These are phyloP conservation scores for Acrocephalus kingi DNA, from an alignment of 2,113 vertebrate species.

Conservation along the genomic window DNA sequence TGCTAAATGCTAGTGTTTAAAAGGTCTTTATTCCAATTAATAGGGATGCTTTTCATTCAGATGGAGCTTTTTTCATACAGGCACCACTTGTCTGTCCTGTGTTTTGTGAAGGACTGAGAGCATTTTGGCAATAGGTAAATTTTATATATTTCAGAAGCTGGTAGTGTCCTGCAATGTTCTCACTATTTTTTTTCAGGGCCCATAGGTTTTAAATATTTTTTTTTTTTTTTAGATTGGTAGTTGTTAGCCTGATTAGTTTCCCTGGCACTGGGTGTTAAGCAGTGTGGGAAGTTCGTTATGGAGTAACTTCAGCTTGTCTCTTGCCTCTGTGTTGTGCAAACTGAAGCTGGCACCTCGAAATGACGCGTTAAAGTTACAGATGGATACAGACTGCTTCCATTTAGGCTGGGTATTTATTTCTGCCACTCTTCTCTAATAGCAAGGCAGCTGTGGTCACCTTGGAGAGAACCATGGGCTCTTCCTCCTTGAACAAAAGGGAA, in stretches of 20 bases:
- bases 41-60: conserved; percentile 11
- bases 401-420: not conserved
- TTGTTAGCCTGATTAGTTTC: not conserved
- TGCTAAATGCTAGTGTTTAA: not conserved
- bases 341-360: not conserved
- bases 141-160: not conserved
- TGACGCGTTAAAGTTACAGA: not conserved
- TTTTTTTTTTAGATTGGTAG: not conserved
- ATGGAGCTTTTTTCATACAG: not conserved
- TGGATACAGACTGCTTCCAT: not conserved
- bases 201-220: not conserved
- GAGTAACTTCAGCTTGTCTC: not conserved
- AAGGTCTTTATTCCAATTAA: conserved; percentile 12
- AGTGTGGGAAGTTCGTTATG: not conserved
- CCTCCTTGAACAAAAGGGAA: conserved; percentile 1
- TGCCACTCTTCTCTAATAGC: not conserved
- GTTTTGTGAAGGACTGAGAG: not conserved
- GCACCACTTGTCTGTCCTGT: not conserved
- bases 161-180: not conserved
- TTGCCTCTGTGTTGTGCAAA: not conserved
- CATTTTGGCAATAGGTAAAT: not conserved
- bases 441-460: conserved; percentile 43
- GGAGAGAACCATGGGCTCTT: not conserved
- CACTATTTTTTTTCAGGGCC: not conserved
- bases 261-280: not conserved